phyloP scores from a whole-genome alignment of 2,888 invertebrate genomes.

The Azorinus chamasolen region DNA sequence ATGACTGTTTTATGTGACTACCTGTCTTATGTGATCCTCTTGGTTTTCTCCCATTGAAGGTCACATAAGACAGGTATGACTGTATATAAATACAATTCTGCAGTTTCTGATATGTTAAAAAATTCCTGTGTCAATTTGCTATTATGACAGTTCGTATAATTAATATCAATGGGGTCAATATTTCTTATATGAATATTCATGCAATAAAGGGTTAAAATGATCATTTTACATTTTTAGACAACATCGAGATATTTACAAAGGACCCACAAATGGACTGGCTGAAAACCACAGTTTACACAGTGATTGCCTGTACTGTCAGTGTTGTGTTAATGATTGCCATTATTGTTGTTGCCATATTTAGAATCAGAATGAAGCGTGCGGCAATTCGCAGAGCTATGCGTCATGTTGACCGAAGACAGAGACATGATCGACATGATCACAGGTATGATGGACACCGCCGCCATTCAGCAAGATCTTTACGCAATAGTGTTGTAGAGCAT shows the following conservation, averaged over 20 bases:
- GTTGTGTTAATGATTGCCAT: conserved; percentile 80
- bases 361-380: conserved; percentile 79
- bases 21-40: no score
- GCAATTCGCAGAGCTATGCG: conserved; percentile 68
- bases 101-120: no score
- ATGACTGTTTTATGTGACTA: no score
- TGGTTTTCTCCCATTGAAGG: no score
- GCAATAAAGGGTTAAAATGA: no score
- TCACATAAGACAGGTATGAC: no score
- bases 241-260: not conserved
- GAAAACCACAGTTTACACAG: conserved; percentile 80
- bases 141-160: no score
- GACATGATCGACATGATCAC: conserved; percentile 27
- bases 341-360: conserved; percentile 78
- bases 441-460: conserved; percentile 1
- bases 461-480: conserved; percentile 17
- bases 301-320: conserved; percentile 80
- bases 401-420: conserved; percentile 51
- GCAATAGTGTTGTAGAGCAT: conserved; percentile 54
- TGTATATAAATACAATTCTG: no score
- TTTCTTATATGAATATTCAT: no score
- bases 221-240: conserved; percentile 45
- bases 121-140: no score
- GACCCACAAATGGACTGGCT: conserved; percentile 72
- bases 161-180: no score